Base-by-base conservation (phyloP, 2,888 invertebrate species). In the Portevinia maculata region DNA sequence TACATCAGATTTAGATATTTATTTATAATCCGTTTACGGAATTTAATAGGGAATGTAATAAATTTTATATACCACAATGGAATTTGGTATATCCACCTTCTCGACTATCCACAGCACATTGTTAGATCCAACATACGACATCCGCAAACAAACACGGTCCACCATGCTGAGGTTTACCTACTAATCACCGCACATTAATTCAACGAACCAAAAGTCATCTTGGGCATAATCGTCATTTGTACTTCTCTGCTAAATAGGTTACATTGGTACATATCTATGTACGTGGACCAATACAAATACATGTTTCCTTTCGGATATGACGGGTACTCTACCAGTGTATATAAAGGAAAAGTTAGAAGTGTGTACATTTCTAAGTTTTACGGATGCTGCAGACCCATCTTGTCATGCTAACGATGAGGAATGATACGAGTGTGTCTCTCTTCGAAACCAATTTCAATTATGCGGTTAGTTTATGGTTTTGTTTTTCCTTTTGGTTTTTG, bases 171-270 rank as follows among this genome's bases (percentile, higher is more conserved):
- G 81, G 70, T 75, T 65, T 65, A 76, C 75, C 70, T 76, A 74
- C 59, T 69, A 65, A 69, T 75, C 53, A 75, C 81, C 81, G 76
- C 81, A 81, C 75, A 81, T 75, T 81, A 76, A 76, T 81, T 70
- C 69, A 53, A 70, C 53, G 53, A 81, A 81, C 81, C 59, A 57
- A 70, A 75, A 81, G 81, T 81, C 81, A 81, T 75, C 76, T 50
- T 59, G 60, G 64, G 52, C 70, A 81, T 75, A 65, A 76, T 75
- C 70, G 75, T 81, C 81, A 75, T 64, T 75, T 70, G 65, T 75
- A 59, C 50, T 17, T 37, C 34, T 3, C 2, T 32, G 37, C 17
- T 21, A 21, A 8, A 32, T n/a, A 21, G 32, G 17, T 24, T n/a
- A n/a, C n/a, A n/a, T n/a, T n/a, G n/a, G n/a, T n/a, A n/a, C n/a